Percentiles rank a stretch among this genome's conserved stretches.
These are phyloP conservation scores for Chrysolina haemoptera DNA, from an alignment of 2,888 invertebrate genomes.

Conservation along the genomic window DNA sequence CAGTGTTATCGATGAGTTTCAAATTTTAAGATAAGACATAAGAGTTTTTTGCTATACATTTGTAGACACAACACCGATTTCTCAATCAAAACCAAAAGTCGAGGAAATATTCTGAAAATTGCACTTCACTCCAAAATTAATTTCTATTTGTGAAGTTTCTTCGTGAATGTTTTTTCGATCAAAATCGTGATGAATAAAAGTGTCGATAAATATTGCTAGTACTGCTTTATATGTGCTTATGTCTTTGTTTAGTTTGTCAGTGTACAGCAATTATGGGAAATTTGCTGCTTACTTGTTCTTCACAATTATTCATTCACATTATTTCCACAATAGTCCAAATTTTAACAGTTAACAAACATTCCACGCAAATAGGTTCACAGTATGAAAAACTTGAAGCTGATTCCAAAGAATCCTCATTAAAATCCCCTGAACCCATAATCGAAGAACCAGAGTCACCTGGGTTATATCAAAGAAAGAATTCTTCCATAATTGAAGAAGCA, in stretches of 20 bases:
- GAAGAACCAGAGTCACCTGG: slow-evolving; percentile 60
- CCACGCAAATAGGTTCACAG: slow-evolving; percentile 54
- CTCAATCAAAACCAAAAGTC: neutral
- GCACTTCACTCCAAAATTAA: neutral
- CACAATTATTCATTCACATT: slow-evolving; percentile 13
- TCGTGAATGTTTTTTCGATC: neutral
- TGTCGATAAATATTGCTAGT: slow-evolving; percentile 8
- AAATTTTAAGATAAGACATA: too few species aligned
- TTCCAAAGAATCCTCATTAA: slow-evolving; percentile 47
- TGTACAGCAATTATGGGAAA: slow-evolving; percentile 18
- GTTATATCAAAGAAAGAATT: slow-evolving; percentile 42
- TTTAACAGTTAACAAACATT: slow-evolving; percentile 27
- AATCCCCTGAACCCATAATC: slow-evolving; percentile 58
- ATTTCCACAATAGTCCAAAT: neutral
- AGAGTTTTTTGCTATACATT: too few species aligned
- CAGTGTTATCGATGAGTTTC: too few species aligned
- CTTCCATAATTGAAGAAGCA: slow-evolving; percentile 56
- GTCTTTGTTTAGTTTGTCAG: neutral
- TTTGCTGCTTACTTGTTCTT: slow-evolving; percentile 4
- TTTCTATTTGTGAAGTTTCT: neutral
- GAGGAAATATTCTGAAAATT: neutral
- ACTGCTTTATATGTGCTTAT: slow-evolving; percentile 21
- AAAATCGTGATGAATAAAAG: neutral
- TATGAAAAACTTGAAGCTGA: slow-evolving; percentile 59
- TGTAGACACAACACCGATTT: too few species aligned